phyloP scores from a whole-genome alignment of 2,888 invertebrate genomes.

The Plagodis dolabraria region DNA sequence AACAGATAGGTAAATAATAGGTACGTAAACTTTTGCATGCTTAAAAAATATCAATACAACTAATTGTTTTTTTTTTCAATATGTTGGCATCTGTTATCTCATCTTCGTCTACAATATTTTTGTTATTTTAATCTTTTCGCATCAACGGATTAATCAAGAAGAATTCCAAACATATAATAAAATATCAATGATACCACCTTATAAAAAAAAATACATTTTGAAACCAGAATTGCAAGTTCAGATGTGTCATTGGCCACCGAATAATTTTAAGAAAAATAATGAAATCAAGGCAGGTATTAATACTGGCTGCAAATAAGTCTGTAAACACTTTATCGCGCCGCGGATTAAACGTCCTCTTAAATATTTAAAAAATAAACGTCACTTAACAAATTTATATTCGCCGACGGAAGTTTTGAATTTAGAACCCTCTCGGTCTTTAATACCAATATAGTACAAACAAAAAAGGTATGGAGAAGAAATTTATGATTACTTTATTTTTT shows the following conservation, averaged over 20 bases:
- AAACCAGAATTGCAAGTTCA: background rate
- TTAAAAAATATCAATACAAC: too few species aligned
- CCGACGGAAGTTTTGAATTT: slow-evolving; percentile 61
- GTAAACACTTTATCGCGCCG: slow-evolving; percentile 71
- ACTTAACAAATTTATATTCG: slow-evolving; percentile 54
- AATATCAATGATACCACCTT: too few species aligned
- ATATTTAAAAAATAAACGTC: slow-evolving; percentile 64
- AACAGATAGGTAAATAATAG: too few species aligned
- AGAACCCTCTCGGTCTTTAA: slow-evolving; percentile 53
- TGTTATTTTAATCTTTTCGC: too few species aligned
- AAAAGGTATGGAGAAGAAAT: slow-evolving; percentile 17
- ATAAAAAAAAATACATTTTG: background rate
- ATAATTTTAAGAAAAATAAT: background rate
- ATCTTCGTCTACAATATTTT: too few species aligned
- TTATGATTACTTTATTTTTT: background rate
- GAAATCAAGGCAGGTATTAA: slow-evolving; percentile 1
- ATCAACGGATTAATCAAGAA: too few species aligned
- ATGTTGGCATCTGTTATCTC: too few species aligned
- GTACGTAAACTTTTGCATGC: too few species aligned
- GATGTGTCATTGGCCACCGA: background rate
- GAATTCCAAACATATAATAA: too few species aligned
- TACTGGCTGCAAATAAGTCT: slow-evolving; percentile 60
- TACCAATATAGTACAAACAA: slow-evolving; percentile 27
- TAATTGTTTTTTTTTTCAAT: too few species aligned
- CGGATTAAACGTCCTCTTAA: slow-evolving; percentile 59